These are phyloP conservation scores for Nibea albiflora DNA, from an alignment of 2,113 vertebrate species.

Conservation along the genomic window DNA sequence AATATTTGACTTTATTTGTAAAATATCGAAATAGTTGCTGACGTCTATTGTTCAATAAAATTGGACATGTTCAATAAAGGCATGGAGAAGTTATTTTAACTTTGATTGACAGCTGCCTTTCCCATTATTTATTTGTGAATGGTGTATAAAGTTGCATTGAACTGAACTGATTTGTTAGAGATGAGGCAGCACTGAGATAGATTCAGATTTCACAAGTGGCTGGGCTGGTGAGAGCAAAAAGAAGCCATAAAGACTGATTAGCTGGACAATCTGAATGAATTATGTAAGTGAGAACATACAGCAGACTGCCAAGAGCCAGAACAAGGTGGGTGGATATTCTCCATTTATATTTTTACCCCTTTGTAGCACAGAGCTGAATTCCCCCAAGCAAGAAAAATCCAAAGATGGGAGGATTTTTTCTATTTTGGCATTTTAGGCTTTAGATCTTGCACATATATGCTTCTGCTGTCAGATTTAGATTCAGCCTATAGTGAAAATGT, in stretches of 20 bases:
- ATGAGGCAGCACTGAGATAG: background rate
- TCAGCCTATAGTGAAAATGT: background rate
- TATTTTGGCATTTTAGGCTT: background rate
- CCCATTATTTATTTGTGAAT: background rate
- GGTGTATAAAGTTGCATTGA: background rate
- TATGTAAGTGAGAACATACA: conserved; percentile 10
- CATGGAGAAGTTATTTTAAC: background rate
- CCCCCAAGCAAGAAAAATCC: background rate
- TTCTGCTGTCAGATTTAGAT: background rate
- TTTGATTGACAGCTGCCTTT: background rate
- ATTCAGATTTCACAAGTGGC: background rate
- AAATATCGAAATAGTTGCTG: background rate
- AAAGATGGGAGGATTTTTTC: background rate
- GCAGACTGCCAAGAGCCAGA: conserved; percentile 4
- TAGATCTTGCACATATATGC: background rate
- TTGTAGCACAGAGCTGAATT: background rate
- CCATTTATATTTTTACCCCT: conserved; percentile 10
- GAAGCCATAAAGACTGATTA: background rate
- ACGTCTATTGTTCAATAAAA: background rate
- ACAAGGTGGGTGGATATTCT: conserved; percentile 13
- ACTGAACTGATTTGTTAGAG: background rate
- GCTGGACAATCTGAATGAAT: conserved; percentile 1
- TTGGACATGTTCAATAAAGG: background rate
- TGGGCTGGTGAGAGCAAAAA: background rate
- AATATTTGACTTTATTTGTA: background rate